Conservation (phyloP, 2,888 invertebrate species). For the Plusia festucae region DNA sequence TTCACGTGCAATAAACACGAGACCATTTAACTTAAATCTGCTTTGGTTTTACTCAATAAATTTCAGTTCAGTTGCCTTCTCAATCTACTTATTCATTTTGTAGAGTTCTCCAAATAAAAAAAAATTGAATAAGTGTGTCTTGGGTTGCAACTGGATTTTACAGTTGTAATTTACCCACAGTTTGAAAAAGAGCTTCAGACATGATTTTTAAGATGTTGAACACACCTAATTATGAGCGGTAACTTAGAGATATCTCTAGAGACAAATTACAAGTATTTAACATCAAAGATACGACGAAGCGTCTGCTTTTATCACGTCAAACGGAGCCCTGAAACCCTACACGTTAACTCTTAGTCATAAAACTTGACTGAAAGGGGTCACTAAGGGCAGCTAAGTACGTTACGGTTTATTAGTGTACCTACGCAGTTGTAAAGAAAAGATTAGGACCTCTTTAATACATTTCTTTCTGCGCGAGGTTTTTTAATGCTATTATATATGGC, state of each 20-base stretch:
- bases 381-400: slow-evolving; percentile 18
- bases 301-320: not conserved
- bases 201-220: too few species aligned
- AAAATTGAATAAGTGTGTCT: not conserved
- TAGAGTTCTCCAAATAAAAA: not conserved
- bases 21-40: not conserved
- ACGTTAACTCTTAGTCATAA: slow-evolving; percentile 15
- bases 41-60: not conserved
- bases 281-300: not conserved
- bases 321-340: slow-evolving; percentile 9
- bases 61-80: not conserved
- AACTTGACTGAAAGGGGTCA: slow-evolving; percentile 36
- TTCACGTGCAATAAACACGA: not conserved
- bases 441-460: slow-evolving; percentile 29
- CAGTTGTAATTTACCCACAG: too few species aligned
- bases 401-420: slow-evolving; percentile 17
- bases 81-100: not conserved
- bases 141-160: too few species aligned
- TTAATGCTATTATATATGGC: slow-evolving; percentile 14
- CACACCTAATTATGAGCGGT: too few species aligned
- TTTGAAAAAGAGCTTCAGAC: too few species aligned
- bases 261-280: not conserved
- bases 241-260: not conserved
- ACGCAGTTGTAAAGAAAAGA: slow-evolving; percentile 19
- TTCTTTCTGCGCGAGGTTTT: slow-evolving; percentile 21